phyloP scores from a whole-genome alignment of 2,797 vertebrate genomes.

The Hydrocynus forskahlii region DNA sequence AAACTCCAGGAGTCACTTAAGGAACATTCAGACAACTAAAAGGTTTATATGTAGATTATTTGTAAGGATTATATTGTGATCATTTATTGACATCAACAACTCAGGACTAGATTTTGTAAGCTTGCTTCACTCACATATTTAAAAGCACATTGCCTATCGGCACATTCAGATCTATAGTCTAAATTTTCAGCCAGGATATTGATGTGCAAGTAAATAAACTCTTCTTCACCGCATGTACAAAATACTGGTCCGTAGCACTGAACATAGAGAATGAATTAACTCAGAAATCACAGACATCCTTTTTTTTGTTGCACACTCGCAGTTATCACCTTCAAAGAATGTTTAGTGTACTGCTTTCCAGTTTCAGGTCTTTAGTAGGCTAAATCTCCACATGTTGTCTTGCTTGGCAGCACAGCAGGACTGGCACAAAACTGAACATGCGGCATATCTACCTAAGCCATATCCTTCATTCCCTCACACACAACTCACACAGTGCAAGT shows the following conservation, averaged over 20 bases:
- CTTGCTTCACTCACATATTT: neutral
- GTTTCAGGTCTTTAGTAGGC: neutral
- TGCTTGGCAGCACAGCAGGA: neutral
- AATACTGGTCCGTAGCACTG: too few species aligned
- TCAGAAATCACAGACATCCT: neutral
- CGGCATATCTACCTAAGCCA: neutral
- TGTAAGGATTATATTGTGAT: neutral
- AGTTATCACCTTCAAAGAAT: neutral
- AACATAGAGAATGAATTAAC: neutral
- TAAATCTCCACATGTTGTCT: constrained; percentile 1
- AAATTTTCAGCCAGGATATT: neutral
- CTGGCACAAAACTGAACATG: neutral
- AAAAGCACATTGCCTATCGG: too few species aligned
- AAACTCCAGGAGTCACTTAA: neutral
- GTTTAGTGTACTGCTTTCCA: neutral
- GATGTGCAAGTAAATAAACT: too few species aligned
- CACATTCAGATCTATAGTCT: neutral
- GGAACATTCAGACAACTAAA: neutral
- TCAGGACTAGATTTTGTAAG: neutral
- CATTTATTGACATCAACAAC: neutral
- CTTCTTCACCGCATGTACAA: too few species aligned
- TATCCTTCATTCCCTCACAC: neutral
- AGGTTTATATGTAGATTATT: neutral
- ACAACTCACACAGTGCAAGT: neutral
- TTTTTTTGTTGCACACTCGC: neutral